Evolutionary conservation across 2,888 invertebrate genomes (phyloP), one percentile per base, ranked within the genome.

Genomic region (Neoaliturus tenellus): DNA sequence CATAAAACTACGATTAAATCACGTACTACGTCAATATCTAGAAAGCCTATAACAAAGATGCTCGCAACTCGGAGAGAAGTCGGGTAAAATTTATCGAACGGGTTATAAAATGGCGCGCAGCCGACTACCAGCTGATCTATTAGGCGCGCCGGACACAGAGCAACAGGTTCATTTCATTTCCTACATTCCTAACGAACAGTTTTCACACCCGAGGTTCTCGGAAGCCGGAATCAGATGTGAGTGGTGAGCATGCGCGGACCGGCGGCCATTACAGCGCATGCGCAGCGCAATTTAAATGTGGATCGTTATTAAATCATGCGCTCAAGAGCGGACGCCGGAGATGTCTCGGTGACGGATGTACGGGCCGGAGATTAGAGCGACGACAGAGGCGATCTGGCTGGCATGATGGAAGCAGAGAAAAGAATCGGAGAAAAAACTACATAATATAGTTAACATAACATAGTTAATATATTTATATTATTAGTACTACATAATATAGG

Each of bases 171-270:
- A 51, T 78, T 75, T 75, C 75, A 75, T 75, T 75, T 75, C 75
- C 75, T 75, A 48, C 78, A 78, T 78, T 78, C 55, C 78, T 78
- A 78, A 78, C 78, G 78, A 78, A 51, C 33, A 55, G 78, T 78
- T 48, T 78, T 78, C 78, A 78, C 78, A 78, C 78, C 55, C 25
- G 44, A 10, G 33, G 51, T 55, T 78, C 78, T 78, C 55, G 78
- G 48, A 55, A 55, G 55, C 20, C 33, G 14, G 51, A 14, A 78
- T 55, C 78, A 35, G 78, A 51, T 48, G 33, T 33, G 31, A 1
- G 78, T 2, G 25, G 44, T 1, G 75, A 25, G 75, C 39, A 33
- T 71, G 71, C 71, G 39, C 39, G 35, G 23, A 8, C 17, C 51
- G 20, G 23, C 31, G 20, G 48, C 28, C 51, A 75, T 75, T 75